Conservation (phyloP, 2,113 vertebrate genomes). For the Limnothrissa miodon region DNA sequence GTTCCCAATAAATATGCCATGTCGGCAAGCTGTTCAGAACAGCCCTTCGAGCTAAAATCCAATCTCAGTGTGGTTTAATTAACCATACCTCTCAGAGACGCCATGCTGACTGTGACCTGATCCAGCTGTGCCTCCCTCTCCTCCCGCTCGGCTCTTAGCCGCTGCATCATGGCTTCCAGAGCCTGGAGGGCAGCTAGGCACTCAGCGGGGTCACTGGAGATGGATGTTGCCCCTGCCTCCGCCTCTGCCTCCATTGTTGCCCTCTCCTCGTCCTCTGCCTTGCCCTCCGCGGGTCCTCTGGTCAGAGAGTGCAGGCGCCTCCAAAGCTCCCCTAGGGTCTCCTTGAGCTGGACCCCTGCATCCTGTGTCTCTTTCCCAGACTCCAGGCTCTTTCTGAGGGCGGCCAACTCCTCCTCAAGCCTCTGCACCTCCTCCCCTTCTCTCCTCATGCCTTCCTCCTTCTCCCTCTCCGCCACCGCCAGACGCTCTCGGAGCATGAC, state of each 20-base stretch:
- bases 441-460: conserved; percentile 48
- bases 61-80: not conserved
- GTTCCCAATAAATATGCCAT: not conserved
- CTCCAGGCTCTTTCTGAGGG: conserved; percentile 55
- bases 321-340: conserved; percentile 61
- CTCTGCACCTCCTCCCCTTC: conserved; percentile 56
- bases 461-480: conserved; percentile 57
- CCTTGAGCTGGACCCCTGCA: conserved; percentile 41
- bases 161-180: conserved; percentile 49
- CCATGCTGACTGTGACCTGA: conserved; percentile 51
- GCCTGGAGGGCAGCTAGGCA: conserved; percentile 53
- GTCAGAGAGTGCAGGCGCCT: conserved; percentile 57
- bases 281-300: conserved; percentile 38
- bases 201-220: conserved; percentile 52
- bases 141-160: conserved; percentile 52
- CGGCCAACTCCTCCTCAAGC: conserved; percentile 56
- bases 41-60: not conserved
- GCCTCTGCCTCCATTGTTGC: conserved; percentile 36
- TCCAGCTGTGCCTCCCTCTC: conserved; percentile 50
- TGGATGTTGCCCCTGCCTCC: too few species aligned
- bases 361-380: conserved; percentile 40
- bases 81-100: conserved; percentile 73
- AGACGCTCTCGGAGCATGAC: conserved; percentile 57
- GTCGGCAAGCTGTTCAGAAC: not conserved
- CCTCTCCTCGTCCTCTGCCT: conserved; percentile 43